Evolutionary conservation across 2,888 invertebrate species (phyloP).

Genomic region (Apotomis turbidana): DNA sequence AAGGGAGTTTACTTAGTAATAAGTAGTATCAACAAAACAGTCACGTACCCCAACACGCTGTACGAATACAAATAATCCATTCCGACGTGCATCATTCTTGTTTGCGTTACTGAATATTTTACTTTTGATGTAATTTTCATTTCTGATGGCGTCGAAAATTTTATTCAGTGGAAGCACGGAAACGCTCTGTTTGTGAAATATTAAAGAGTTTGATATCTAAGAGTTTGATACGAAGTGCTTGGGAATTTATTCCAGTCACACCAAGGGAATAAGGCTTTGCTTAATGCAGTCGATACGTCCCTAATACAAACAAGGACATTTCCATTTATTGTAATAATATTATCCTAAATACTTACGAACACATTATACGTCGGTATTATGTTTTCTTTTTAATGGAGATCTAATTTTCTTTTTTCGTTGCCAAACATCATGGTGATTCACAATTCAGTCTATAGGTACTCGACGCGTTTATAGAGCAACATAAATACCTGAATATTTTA

Average conservation of each 20-base stretch:
- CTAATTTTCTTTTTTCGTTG: too few relatives aligned
- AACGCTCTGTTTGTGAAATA: conserved; percentile 41
- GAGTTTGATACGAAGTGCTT: conserved; percentile 34
- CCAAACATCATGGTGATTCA: too few relatives aligned
- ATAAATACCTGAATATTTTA: too few relatives aligned
- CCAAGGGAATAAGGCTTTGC: conserved; percentile 22
- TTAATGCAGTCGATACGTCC: conserved; percentile 14
- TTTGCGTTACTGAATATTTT: conserved; percentile 58
- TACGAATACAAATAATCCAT: conserved; percentile 71
- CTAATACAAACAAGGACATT: not conserved
- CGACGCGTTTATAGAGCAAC: too few relatives aligned
- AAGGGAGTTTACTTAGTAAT: conserved; percentile 69
- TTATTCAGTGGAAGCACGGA: conserved; percentile 43
- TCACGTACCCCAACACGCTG: conserved; percentile 70
- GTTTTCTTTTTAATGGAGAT: too few relatives aligned
- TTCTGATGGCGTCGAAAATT: conserved; percentile 54
- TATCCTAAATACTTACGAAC: not conserved
- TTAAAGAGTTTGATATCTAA: conserved; percentile 40
- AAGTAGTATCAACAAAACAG: conserved; percentile 62
- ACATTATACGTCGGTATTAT: too few relatives aligned
- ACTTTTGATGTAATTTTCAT: conserved; percentile 56
- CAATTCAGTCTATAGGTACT: too few relatives aligned
- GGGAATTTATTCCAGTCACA: conserved; percentile 31
- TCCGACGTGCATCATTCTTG: conserved; percentile 64
- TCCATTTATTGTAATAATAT: not conserved